These are phyloP conservation scores for Zygothrica quintamaculata DNA, from an alignment of 2,888 invertebrate genomes.

Conservation along the genomic window DNA sequence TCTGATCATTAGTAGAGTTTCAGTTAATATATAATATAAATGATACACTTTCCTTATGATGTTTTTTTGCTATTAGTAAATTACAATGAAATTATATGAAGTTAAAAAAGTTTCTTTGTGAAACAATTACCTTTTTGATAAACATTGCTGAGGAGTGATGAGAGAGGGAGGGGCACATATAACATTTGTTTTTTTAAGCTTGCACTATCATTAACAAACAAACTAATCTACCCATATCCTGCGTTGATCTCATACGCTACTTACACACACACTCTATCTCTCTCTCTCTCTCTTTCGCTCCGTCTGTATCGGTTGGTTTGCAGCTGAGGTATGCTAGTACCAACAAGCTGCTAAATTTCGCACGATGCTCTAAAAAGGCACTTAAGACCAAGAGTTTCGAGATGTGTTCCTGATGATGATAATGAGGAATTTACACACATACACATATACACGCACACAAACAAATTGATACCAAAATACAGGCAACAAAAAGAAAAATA, in stretches of 20 bases:
- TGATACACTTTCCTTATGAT: too few species aligned
- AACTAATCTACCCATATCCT: conserved; percentile 28
- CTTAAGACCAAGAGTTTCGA: conserved; percentile 53
- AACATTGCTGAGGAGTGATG: too few species aligned
- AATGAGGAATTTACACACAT: conserved; percentile 33
- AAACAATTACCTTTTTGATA: too few species aligned
- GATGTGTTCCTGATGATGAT: conserved; percentile 31
- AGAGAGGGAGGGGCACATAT: too few species aligned
- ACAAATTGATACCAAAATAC: conserved; percentile 10
- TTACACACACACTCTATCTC: conserved; percentile 9
- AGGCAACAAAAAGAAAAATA: conserved; percentile 20
- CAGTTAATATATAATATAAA: too few species aligned
- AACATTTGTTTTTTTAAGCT: conserved; percentile 16
- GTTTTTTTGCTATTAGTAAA: too few species aligned
- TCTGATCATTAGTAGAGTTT: too few species aligned
- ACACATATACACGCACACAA: conserved; percentile 4
- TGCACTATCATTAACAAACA: conserved; percentile 50
- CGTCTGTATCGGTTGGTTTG: too few species aligned
- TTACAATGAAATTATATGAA: too few species aligned
- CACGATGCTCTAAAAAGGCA: conserved; percentile 72
- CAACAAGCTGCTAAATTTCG: conserved; percentile 78
- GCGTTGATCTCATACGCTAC: conserved; percentile 1
- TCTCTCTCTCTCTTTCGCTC: background rate
- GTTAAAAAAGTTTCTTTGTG: too few species aligned
- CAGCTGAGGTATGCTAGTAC: conserved; percentile 32